Base-by-base conservation (phyloP, 2,888 invertebrate genomes). In the Agrilus biguttatus region DNA sequence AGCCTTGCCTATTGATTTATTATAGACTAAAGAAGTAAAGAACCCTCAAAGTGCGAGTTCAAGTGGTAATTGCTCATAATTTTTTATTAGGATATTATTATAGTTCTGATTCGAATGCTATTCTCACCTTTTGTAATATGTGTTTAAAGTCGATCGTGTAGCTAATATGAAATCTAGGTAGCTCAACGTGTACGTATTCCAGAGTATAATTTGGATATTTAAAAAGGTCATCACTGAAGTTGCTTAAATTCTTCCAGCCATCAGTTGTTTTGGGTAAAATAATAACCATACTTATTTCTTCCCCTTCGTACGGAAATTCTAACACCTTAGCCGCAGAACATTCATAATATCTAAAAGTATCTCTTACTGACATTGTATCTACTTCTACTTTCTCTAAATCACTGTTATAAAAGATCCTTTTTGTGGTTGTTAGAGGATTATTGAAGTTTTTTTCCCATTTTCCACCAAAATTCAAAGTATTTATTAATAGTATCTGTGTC, bases 121-220 rank as follows among this genome's bases (percentile, higher is more conserved):
- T 17, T 3, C 17, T 4, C 4, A 84, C 84, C 68, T 77, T 71
- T 14, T 69, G 60, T 39, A 85, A 60, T 12, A 74, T 53, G 0
- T 65, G 59, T 13, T 66, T 68, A 23, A 86, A 66, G 47, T 81
- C 68, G 17, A 49, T 47, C 8, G 43, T 40, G 3, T 45, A 43
- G 42, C 52, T 53, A 37, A 51, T 51, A 8, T 49, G 47, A 41
- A 55, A 54, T 42, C 49, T 52, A 2, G 55, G 55, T 23, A 54
- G 41, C n/a, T 39, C 33, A 4, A 55, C 48, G 10, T 42, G 17
- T 6, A 53, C 50, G 14, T 44, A 40, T 33, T 47, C 17, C n/a
- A 35, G 34, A 8, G n/a, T 37, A 37, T 42, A 49, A 5, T 42
- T 40, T 13, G 45, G 48, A 23, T 39, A 37, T 13, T 23, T 21